Evolutionary conservation across 2,113 vertebrate genomes (phyloP), one percentile per base, ranked within the genome.

Genomic region (Rhynchopsitta pachyrhyncha): DNA sequence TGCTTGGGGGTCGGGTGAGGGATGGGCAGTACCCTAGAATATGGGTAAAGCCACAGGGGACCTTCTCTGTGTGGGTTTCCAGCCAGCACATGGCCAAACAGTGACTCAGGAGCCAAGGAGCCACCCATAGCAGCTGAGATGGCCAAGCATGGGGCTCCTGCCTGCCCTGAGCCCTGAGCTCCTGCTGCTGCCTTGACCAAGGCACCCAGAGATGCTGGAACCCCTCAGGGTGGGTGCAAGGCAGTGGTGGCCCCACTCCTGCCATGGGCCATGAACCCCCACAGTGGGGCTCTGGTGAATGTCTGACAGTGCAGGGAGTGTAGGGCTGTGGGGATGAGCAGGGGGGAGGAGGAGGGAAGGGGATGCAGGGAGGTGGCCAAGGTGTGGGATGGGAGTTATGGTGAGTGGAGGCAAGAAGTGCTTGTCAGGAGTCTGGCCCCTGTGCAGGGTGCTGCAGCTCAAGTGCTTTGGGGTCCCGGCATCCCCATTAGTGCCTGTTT

Each of bases 351-450:
- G 33, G 50, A 46, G 17, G 16, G 22, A 9, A 74, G 23, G 9
- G 13, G 28, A 7, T 5, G 2, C 0, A 5, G 14, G 28, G 15
- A 14, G 0, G 4, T 25, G 23, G 11, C 33, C 68, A 47, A 31
- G 29, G 4, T 1, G 7, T 71, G 55, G 24, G 22, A 6, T 17
- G n/a, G 31, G 24, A 41, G 14, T 4, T 3, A 25, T 3, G 33
- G 25, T 7, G 10, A 20, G 16, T 9, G 39, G 28, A 9, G 42
- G 6, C 0, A 3, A 67, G 57, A 53, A 47, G 4, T 6, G 25
- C 46, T 69, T 53, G n/a, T 8, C 57, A 71, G 63, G n/a, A 92
- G 52, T 22, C 46, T 17, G 17, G 37, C 10, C 23, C 14, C 0
- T 4, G 2, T 5, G 17, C 23, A 39, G 29, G 78, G 44, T 31